phyloP scores from a whole-genome alignment of 2,797 vertebrate species.

The Sebastiscus albofasciatus region DNA sequence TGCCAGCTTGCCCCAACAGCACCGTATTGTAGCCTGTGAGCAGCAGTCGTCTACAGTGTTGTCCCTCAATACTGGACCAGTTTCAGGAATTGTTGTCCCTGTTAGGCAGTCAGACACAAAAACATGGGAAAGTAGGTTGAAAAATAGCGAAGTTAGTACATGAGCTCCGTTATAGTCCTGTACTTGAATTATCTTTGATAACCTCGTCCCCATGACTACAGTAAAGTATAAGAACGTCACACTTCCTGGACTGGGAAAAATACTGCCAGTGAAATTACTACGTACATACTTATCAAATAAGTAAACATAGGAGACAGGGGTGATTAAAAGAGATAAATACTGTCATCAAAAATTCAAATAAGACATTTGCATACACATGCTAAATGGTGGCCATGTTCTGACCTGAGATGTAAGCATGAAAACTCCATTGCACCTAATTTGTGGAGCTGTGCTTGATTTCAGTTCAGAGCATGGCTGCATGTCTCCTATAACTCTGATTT shows the following conservation, averaged over 20 bases:
- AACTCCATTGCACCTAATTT: not conserved
- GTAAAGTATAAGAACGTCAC: not conserved
- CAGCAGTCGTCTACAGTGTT: no score
- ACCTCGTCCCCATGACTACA: not conserved
- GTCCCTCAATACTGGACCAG: not conserved
- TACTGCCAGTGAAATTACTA: not conserved
- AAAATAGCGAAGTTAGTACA: not conserved
- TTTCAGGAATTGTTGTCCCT: not conserved
- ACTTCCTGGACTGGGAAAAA: not conserved
- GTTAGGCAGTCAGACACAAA: not conserved
- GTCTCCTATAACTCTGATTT: conserved; percentile 14
- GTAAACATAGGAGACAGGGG: conserved; percentile 8
- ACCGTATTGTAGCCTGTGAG: no score
- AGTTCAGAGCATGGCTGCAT: conserved; percentile 47
- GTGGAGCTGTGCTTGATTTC: conserved; percentile 39
- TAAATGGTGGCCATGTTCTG: conserved; percentile 34
- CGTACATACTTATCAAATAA: not conserved
- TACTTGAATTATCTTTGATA: not conserved
- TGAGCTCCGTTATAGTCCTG: not conserved
- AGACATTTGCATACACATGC: conserved; percentile 62
- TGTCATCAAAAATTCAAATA: conserved; percentile 1
- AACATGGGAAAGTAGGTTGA: no score
- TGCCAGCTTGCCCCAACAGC: no score
- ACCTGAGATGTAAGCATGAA: conserved; percentile 30
- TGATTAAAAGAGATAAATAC: conserved; percentile 23